Base-by-base conservation (phyloP, 2,113 vertebrate genomes). In the Poicephalus meyeri region DNA sequence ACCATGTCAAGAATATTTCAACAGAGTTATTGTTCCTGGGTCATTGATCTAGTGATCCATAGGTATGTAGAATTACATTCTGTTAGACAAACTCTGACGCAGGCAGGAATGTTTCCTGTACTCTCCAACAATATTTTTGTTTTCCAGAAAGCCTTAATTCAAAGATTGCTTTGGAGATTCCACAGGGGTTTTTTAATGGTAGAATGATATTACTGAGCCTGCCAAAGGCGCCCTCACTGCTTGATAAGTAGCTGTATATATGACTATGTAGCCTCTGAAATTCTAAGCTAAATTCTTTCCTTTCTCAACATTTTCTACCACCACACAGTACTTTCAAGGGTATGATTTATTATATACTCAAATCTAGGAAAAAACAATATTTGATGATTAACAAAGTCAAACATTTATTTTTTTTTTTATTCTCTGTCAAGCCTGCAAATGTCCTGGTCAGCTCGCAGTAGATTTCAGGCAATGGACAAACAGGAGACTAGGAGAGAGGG, bases 31-130 rank as follows among this genome's bases (percentile, higher is more conserved):
- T 71, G 83, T 80, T 92, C 73, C 69, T 72, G 53, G 80, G 69
- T 69, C 92, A 94, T 79, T 96, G 93, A 94, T 92, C 86, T 74
- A 47, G 58, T 96, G 86, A 92, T 97, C 86, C 83, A 81, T 56
- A 33, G 77, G 23, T 56, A 72, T 58, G 35, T 55, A 64, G 83
- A 89, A 69, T 74, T 68, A 64, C 5, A 1, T 72, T 80, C 86
- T 91, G 61, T 79, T 80, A 91, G 61, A 65, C 19, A 71, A 61
- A 65, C 44, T 82, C 66, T 87, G 69, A 88, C 89, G 66, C 18
- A 84, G n/a, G 49, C 39, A 78, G 66, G 39, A 90, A 86, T 15
- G 10, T 58, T 60, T 91, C 72, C 69, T 66, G 16, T 74, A 41
- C 50, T 74, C 33, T 78, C 47, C 50, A 83, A 68, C 18, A 42